Conservation (phyloP, 2,797 vertebrate species). For the Pteronotus mesoamericanus region DNA sequence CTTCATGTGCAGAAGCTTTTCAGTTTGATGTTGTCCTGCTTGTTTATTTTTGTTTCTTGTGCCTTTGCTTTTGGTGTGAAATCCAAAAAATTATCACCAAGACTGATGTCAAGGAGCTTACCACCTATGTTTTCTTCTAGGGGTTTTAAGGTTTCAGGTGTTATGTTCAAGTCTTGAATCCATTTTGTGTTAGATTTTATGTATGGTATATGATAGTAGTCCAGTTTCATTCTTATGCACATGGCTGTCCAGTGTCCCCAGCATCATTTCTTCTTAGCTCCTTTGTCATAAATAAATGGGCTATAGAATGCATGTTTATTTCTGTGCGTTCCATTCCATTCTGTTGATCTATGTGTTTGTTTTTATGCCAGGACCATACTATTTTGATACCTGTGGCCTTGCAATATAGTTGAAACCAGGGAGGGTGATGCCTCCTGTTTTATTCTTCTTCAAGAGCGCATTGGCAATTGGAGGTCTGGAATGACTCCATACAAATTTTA, state of each 20-base stretch:
- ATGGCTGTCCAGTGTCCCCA: background rate
- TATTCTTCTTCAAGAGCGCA: background rate
- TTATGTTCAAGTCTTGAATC: background rate
- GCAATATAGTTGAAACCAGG: background rate
- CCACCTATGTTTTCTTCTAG: background rate
- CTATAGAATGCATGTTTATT: background rate
- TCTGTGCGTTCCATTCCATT: background rate
- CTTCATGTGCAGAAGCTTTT: background rate
- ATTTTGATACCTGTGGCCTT: background rate
- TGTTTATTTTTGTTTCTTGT: background rate
- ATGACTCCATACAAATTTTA: background rate
- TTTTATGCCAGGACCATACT: background rate
- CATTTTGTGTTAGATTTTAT: background rate
- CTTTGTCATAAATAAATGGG: background rate
- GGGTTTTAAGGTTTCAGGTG: background rate
- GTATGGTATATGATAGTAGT: background rate
- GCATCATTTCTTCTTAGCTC: background rate
- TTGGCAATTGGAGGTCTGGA: background rate
- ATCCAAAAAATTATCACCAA: background rate
- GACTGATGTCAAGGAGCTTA: background rate
- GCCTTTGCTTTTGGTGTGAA: slow-evolving; percentile 5
- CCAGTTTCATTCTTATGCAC: background rate
- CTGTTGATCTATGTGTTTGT: background rate
- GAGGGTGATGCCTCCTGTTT: background rate
- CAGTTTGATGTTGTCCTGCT: background rate